Conservation (phyloP, 1,140 invertebrate species). For the Xylocopa sonorina region DNA sequence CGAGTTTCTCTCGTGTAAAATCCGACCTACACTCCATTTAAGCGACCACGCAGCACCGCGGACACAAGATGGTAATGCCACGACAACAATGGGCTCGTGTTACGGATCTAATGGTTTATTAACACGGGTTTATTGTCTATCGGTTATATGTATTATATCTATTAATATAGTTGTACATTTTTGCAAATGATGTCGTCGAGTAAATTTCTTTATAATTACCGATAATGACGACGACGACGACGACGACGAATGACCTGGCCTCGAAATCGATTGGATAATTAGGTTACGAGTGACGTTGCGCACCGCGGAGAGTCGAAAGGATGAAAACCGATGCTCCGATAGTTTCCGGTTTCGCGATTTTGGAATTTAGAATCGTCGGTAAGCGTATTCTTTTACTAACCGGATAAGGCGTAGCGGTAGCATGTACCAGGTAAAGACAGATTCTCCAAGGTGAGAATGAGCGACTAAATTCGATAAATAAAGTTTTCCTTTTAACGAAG, state of each 20-base stretch:
- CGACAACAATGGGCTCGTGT: constrained; percentile 1
- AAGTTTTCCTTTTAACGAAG: too few species aligned
- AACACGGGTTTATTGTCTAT: neutral
- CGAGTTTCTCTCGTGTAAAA: constrained; percentile 24
- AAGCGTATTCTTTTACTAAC: too few species aligned
- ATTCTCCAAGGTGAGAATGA: too few species aligned
- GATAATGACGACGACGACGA: neutral
- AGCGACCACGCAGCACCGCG: constrained; percentile 16
- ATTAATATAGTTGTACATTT: too few species aligned
- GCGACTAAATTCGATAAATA: too few species aligned
- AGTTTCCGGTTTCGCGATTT: neutral
- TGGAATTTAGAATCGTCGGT: too few species aligned
- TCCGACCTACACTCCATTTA: constrained; percentile 13
- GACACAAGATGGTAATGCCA: constrained; percentile 17
- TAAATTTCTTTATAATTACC: constrained; percentile 44
- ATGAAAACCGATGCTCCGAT: constrained; percentile 4
- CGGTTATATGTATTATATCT: too few species aligned
- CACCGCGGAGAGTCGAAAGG: neutral
- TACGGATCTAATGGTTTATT: constrained; percentile 16
- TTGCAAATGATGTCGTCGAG: too few species aligned
- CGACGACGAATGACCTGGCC: neutral
- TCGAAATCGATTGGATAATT: constrained; percentile 75
- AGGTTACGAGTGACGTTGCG: too few species aligned
- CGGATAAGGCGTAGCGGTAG: too few species aligned
- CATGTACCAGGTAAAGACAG: too few species aligned